Conservation (phyloP, 2,113 vertebrate genomes). For the Tiliqua scincoides region DNA sequence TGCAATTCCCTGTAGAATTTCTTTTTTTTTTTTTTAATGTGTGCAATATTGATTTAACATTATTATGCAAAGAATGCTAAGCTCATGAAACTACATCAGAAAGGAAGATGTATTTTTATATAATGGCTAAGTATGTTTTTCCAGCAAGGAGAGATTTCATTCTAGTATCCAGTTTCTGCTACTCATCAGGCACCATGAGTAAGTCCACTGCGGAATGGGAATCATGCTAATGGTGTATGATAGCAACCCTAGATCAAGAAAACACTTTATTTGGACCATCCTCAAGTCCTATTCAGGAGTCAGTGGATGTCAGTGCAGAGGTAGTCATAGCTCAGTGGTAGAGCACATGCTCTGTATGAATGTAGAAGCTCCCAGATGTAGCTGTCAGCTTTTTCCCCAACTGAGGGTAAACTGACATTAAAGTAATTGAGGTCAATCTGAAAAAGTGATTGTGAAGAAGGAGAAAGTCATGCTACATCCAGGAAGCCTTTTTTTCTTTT, state of each 20-base stretch:
- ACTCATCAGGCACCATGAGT: neutral
- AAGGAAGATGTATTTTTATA: neutral
- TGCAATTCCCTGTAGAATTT: constrained; percentile 29
- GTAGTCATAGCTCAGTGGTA: no score
- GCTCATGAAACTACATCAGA: neutral
- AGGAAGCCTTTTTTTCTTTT: neutral
- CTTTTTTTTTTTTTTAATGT: neutral
- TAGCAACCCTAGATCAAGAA: neutral
- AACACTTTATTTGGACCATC: neutral
- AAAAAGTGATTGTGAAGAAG: neutral
- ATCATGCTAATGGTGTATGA: neutral
- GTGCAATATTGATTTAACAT: constrained; percentile 24
- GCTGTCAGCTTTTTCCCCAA: no score
- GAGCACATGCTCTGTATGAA: no score
- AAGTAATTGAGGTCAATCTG: neutral
- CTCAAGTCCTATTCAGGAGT: neutral
- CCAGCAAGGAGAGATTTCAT: neutral
- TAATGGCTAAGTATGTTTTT: constrained; percentile 6
- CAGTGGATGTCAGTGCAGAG: no score
- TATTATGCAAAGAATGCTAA: constrained; percentile 21
- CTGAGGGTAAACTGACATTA: neutral
- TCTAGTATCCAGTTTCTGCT: neutral
- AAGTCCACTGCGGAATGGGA: neutral
- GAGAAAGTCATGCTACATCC: neutral
- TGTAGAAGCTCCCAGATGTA: no score